Evolutionary conservation across 2,888 invertebrate genomes (phyloP).

Genomic region (Poecilus cupreus): DNA sequence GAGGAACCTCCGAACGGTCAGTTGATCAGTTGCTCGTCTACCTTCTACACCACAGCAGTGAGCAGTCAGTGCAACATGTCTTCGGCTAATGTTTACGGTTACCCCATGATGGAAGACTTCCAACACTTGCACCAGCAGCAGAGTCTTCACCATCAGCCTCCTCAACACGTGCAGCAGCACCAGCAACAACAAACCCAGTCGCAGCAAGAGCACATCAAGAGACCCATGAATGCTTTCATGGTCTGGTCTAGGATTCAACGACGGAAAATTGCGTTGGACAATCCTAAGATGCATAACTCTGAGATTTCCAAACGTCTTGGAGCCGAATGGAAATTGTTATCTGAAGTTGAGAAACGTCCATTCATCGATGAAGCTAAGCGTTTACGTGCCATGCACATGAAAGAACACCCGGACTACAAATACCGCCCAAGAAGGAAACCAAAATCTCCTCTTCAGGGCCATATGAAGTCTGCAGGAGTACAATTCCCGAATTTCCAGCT

Average conservation of each 20-base stretch:
- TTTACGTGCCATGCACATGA: slow-evolving; percentile 90
- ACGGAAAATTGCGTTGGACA: slow-evolving; percentile 93
- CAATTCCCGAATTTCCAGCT: slow-evolving; percentile 81
- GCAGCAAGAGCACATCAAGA: slow-evolving; percentile 86
- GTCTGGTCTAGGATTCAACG: slow-evolving; percentile 96
- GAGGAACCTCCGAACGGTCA: slow-evolving; percentile 5
- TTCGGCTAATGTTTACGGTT: slow-evolving; percentile 67
- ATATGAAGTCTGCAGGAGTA: slow-evolving; percentile 66
- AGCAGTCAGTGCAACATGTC: slow-evolving; percentile 46
- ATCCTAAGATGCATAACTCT: slow-evolving; percentile 94
- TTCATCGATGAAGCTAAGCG: slow-evolving; percentile 97
- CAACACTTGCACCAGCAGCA: slow-evolving; percentile 63
- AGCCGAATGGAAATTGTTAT: slow-evolving; percentile 93
- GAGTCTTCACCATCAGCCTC: slow-evolving; percentile 62
- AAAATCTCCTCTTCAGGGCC: slow-evolving; percentile 79
- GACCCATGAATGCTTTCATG: slow-evolving; percentile 99
- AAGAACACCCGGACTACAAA: slow-evolving; percentile 94
- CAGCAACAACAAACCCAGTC: slow-evolving; percentile 56
- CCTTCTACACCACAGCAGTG: slow-evolving; percentile 14
- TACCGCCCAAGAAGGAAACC: slow-evolving; percentile 91
- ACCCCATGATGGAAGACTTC: slow-evolving; percentile 69
- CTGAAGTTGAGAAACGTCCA: slow-evolving; percentile 91
- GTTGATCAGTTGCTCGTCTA: slow-evolving; percentile 39
- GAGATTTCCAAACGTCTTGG: slow-evolving; percentile 94
- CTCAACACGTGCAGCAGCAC: slow-evolving; percentile 61